Percentiles rank a stretch among this genome's conserved stretches.
phyloP scores from a whole-genome alignment of 2,113 vertebrate genomes.

The Xyliphius kryptos region DNA sequence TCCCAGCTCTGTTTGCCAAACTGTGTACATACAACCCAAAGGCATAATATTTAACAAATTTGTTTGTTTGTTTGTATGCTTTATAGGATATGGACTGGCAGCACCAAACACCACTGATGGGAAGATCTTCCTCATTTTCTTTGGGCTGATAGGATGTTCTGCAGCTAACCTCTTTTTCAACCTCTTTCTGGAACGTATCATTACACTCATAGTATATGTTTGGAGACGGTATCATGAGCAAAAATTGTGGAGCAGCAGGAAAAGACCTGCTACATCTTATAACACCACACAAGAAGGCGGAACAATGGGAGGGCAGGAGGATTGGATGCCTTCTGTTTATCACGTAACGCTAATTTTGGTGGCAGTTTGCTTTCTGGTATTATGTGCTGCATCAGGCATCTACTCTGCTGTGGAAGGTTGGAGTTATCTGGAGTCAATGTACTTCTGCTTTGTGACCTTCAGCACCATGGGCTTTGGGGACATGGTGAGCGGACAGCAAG shows the following conservation, averaged over 20 bases:
- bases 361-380: slow-evolving; percentile 41
- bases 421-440: slow-evolving; percentile 55
- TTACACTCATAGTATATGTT: slow-evolving; percentile 45
- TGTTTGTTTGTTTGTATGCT: background rate
- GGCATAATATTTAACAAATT: too few relatives aligned
- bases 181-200: slow-evolving; percentile 49
- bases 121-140: slow-evolving; percentile 58
- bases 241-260: background rate
- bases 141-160: slow-evolving; percentile 56
- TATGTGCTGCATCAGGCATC: slow-evolving; percentile 48
- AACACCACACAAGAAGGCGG: slow-evolving; percentile 4
- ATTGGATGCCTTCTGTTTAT: slow-evolving; percentile 51
- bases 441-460: slow-evolving; percentile 62
- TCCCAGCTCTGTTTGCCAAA: too few relatives aligned
- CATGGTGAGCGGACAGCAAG: slow-evolving; percentile 56
- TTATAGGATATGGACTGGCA: slow-evolving; percentile 57
- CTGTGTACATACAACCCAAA: too few relatives aligned
- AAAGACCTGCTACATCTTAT: background rate
- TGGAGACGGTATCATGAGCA: slow-evolving; percentile 40
- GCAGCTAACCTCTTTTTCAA: slow-evolving; percentile 56
- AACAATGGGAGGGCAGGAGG: slow-evolving; percentile 5
- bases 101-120: slow-evolving; percentile 51
- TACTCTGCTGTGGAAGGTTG: slow-evolving; percentile 57
- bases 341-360: slow-evolving; percentile 50
- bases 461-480: slow-evolving; percentile 62